Percentiles rank a stretch among this genome's conserved stretches.
phyloP scores from a whole-genome alignment of 1,140 invertebrate species.

The Sminthurides bifidus region DNA sequence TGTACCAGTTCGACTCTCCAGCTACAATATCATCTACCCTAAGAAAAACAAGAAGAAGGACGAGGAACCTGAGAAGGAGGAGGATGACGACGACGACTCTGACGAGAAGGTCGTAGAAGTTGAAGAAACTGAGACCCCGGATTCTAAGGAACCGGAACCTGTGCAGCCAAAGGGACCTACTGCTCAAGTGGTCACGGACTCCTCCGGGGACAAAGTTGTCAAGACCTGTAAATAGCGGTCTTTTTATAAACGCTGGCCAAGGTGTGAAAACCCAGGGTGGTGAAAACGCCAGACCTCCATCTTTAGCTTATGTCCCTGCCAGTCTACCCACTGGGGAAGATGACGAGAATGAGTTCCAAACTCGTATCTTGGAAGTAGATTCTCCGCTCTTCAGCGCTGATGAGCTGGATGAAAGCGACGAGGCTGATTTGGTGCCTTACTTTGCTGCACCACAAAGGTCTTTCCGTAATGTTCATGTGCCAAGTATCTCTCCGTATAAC shows the following conservation, averaged over 20 bases:
- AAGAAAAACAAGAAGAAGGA: slow-evolving; percentile 4
- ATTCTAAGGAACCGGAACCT: neutral
- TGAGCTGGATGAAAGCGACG: neutral
- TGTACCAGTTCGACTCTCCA: neutral
- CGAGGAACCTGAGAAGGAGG: neutral
- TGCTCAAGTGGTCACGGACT: neutral
- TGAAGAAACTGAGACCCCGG: neutral
- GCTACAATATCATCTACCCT: neutral
- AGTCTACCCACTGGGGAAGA: slow-evolving; percentile 1
- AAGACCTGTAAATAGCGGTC: neutral
- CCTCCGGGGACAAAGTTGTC: neutral
- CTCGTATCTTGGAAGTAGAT: neutral
- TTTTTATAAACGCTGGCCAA: neutral
- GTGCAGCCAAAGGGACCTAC: neutral
- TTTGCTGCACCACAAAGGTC: too few species aligned
- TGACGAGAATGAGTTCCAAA: slow-evolving; percentile 1
- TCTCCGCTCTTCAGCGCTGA: neutral
- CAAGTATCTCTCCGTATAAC: too few species aligned
- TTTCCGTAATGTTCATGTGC: too few species aligned
- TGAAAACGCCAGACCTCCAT: slow-evolving; percentile 1
- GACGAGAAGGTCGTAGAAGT: neutral
- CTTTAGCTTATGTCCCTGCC: neutral
- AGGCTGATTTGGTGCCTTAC: too few species aligned
- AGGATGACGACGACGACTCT: neutral
- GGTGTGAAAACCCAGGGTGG: neutral